These are phyloP conservation scores for Chalcosyrphus nemorum DNA, from an alignment of 2,888 invertebrate species.

Conservation along the genomic window DNA sequence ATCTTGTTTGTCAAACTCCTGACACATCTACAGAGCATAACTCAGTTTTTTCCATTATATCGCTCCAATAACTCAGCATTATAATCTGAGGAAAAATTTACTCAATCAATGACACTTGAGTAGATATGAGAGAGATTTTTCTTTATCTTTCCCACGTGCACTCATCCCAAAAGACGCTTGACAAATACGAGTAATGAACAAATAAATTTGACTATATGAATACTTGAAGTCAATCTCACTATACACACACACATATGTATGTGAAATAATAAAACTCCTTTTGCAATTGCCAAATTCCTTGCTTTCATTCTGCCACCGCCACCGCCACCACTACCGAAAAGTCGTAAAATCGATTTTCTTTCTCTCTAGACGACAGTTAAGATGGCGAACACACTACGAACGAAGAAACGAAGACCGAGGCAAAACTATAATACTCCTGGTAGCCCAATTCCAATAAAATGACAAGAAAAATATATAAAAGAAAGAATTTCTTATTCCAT, in stretches of 20 bases:
- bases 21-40: too few relatives aligned
- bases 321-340: constrained; percentile 6
- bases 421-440: constrained; percentile 64
- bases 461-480: constrained; percentile 50
- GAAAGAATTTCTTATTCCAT: constrained; percentile 57
- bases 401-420: constrained; percentile 16
- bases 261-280: constrained; percentile 45
- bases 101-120: constrained; percentile 48
- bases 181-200: constrained; percentile 62
- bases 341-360: constrained; percentile 69
- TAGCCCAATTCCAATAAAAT: constrained; percentile 72
- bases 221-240: not conserved
- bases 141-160: constrained; percentile 9
- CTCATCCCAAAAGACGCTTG: constrained; percentile 23
- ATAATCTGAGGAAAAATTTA: constrained; percentile 8
- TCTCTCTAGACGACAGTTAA: constrained; percentile 34
- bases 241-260: constrained; percentile 1
- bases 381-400: constrained; percentile 51
- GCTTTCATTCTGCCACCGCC: constrained; percentile 5
- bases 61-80: not conserved
- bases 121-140: constrained; percentile 31
- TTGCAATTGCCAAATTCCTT: constrained; percentile 64
- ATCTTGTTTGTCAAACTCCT: too few relatives aligned
- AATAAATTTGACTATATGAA: constrained; percentile 36
- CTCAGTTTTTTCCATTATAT: too few relatives aligned